These are phyloP conservation scores for Trichacis sp. DNA, from an alignment of 2,888 invertebrate species.

Conservation along the genomic window DNA sequence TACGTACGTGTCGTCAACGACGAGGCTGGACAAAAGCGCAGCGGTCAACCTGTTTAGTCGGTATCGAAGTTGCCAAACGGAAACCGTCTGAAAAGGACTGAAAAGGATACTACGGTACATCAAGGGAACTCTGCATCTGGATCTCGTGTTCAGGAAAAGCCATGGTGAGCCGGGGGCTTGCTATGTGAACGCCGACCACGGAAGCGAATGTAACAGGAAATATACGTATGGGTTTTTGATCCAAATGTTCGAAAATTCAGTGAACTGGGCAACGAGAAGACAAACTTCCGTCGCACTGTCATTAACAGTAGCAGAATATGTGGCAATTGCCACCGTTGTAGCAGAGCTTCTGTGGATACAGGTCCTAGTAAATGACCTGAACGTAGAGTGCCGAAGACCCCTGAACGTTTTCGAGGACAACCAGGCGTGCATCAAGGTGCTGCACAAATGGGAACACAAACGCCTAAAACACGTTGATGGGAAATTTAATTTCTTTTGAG, in stretches of 20 bases:
- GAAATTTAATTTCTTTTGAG: too few species aligned
- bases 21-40: constrained; percentile 21
- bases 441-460: too few species aligned
- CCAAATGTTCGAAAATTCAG: constrained; percentile 42
- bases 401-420: constrained; percentile 43
- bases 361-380: constrained; percentile 45
- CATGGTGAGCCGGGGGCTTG: neutral
- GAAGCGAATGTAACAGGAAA: constrained; percentile 22
- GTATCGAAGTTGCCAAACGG: constrained; percentile 12
- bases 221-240: constrained; percentile 54
- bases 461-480: too few species aligned
- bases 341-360: constrained; percentile 49
- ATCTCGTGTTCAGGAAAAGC: neutral
- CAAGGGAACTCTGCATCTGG: constrained; percentile 8
- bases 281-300: constrained; percentile 52
- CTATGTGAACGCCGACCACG: neutral
- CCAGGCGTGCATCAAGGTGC: constrained; percentile 37
- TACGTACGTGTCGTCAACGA: constrained; percentile 24
- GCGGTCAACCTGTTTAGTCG: constrained; percentile 18
- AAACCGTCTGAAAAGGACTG: constrained; percentile 18
- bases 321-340: constrained; percentile 47
- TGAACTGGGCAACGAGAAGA: constrained; percentile 53
- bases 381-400: neutral
- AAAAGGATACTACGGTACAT: constrained; percentile 32
- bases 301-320: too few species aligned